Evolutionary conservation across 2,888 invertebrate species (phyloP).

Genomic region (Cheilosia urbana): DNA sequence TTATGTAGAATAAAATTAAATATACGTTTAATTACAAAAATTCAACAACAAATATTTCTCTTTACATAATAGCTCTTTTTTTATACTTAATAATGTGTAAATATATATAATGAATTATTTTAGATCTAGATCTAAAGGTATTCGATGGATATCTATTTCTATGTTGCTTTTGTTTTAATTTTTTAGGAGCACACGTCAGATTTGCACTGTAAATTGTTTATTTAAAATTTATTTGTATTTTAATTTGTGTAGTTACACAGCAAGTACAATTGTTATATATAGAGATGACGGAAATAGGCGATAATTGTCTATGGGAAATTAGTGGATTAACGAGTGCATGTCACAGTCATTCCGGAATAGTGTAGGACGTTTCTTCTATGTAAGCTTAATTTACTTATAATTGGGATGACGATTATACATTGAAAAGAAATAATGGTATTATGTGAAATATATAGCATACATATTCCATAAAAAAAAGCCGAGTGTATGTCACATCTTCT

Average conservation of each 20-base stretch:
- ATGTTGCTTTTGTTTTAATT: slow-evolving; percentile 16
- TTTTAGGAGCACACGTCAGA: slow-evolving; percentile 35
- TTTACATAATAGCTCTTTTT: slow-evolving; percentile 12
- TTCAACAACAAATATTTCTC: slow-evolving; percentile 28
- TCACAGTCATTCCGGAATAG: slow-evolving; percentile 16
- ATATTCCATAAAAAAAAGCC: too few relatives aligned
- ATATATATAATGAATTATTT: slow-evolving; percentile 41
- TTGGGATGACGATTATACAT: neutral
- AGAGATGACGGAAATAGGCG: slow-evolving; percentile 22
- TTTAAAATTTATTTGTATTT: slow-evolving; percentile 29
- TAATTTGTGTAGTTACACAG: slow-evolving; percentile 28
- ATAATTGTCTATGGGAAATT: neutral
- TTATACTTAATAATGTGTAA: slow-evolving; percentile 32
- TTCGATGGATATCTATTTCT: slow-evolving; percentile 64
- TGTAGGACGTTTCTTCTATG: neutral
- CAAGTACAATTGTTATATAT: slow-evolving; percentile 33
- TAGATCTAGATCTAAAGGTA: slow-evolving; percentile 55
- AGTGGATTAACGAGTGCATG: slow-evolving; percentile 28
- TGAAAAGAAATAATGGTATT: slow-evolving; percentile 3
- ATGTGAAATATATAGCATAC: neutral
- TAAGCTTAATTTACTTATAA: neutral
- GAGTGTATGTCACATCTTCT: neutral
- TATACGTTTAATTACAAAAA: slow-evolving; percentile 14
- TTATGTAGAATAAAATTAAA: slow-evolving; percentile 12
- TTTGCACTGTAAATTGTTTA: slow-evolving; percentile 32